phyloP scores from a whole-genome alignment of 1,140 invertebrate species.

The Drosophila jambulina region DNA sequence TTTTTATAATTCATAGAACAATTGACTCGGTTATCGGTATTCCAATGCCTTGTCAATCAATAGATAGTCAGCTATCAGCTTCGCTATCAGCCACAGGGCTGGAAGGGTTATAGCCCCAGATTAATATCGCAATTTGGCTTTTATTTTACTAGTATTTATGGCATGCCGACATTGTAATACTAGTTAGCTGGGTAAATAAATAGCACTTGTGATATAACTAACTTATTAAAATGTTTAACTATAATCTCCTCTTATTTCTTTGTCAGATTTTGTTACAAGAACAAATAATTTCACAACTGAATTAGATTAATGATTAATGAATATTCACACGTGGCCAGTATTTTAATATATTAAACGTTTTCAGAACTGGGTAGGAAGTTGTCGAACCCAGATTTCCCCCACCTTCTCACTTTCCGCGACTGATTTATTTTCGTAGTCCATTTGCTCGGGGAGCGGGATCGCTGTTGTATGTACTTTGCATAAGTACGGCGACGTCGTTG shows the following conservation, averaged over 20 bases:
- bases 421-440: slow-evolving; percentile 63
- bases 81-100: slow-evolving; percentile 5
- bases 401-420: slow-evolving; percentile 15
- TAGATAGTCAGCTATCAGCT: slow-evolving; percentile 8
- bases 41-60: slow-evolving; percentile 7
- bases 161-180: not conserved
- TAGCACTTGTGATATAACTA: not conserved
- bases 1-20: not conserved
- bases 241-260: not conserved
- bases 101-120: not conserved
- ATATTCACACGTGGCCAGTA: not conserved
- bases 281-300: slow-evolving; percentile 9
- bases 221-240: not conserved
- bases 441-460: slow-evolving; percentile 17
- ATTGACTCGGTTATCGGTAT: not conserved
- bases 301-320: slow-evolving; percentile 1
- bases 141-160: slow-evolving; percentile 1
- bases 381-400: slow-evolving; percentile 23
- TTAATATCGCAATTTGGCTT: slow-evolving; percentile 5
- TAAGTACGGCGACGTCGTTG: slow-evolving; percentile 25
- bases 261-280: not conserved
- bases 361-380: slow-evolving; percentile 12
- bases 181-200: not conserved
- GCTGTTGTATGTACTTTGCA: slow-evolving; percentile 38
- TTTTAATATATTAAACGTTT: slow-evolving; percentile 9